These are phyloP conservation scores for Caenorhabditis imperialis DNA, from an alignment of 2,888 invertebrate genomes.

Conservation along the genomic window DNA sequence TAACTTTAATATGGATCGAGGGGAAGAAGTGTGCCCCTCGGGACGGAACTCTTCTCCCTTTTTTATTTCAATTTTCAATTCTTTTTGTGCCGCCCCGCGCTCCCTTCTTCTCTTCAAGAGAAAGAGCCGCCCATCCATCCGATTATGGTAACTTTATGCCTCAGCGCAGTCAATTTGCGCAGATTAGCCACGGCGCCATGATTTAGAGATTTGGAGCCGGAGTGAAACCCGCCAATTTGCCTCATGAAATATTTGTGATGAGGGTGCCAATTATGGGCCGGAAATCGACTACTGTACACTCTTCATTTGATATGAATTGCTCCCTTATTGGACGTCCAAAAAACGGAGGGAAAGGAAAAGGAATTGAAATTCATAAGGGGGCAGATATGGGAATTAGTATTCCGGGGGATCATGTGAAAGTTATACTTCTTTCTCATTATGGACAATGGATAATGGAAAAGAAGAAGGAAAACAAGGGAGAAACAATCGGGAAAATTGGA, in stretches of 20 bases:
- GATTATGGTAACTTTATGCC: conserved; percentile 54
- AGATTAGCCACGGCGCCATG: too few species aligned
- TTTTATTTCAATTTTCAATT: background rate
- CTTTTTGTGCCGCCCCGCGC: background rate
- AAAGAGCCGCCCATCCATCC: conserved; percentile 47
- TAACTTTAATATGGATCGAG: conserved; percentile 46
- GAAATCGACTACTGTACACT: conserved; percentile 26
- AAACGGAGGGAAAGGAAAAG: background rate
- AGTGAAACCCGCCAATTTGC: conserved; percentile 38
- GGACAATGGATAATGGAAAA: background rate
- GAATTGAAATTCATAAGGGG: conserved; percentile 48
- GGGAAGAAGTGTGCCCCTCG: background rate
- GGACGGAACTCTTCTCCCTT: background rate
- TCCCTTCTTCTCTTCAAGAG: conserved; percentile 29
- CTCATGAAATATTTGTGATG: conserved; percentile 39
- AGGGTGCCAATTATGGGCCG: conserved; percentile 42
- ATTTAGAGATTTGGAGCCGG: too few species aligned
- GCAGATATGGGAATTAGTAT: conserved; percentile 40
- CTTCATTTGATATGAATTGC: conserved; percentile 49
- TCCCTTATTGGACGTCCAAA: background rate
- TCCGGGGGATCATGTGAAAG: conserved; percentile 22
- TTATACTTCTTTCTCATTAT: too few species aligned
- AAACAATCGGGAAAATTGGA: too few species aligned
- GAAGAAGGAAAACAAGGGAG: too few species aligned
- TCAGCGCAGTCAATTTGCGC: conserved; percentile 42